Percentiles rank a stretch among this genome's conserved stretches.
These are phyloP conservation scores for Alfaro cultratus DNA, from an alignment of 2,797 vertebrate genomes.

Conservation along the genomic window DNA sequence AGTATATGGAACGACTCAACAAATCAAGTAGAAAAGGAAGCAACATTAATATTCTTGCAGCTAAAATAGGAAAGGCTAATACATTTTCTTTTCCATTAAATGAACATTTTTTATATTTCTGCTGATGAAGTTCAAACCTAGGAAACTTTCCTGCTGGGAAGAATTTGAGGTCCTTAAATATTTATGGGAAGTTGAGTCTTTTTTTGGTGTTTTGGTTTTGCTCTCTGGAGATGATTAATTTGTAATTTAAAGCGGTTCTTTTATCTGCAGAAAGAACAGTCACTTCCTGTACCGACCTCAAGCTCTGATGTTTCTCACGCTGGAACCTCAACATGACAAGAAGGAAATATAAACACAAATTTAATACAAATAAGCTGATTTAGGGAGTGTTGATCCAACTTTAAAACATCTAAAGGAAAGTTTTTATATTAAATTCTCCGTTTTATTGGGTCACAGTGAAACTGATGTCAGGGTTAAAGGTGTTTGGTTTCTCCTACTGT, in stretches of 20 bases:
- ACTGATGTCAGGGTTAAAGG: constrained; percentile 39
- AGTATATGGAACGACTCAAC: no score
- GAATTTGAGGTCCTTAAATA: background rate
- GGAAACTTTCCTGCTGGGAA: background rate
- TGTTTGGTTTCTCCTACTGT: constrained; percentile 5
- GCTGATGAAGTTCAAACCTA: background rate
- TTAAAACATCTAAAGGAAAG: background rate
- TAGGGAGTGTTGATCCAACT: background rate
- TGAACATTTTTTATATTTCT: background rate
- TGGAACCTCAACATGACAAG: background rate
- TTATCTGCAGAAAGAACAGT: background rate
- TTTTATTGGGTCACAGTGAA: constrained; percentile 5
- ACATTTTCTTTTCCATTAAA: background rate
- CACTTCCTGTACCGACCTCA: background rate
- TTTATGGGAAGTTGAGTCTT: background rate
- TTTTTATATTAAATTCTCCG: background rate
- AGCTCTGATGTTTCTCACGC: background rate
- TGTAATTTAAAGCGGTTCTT: background rate
- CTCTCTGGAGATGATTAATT: background rate
- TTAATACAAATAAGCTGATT: background rate
- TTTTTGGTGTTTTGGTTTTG: background rate
- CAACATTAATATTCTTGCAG: background rate
- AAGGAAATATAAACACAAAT: background rate
- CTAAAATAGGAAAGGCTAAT: background rate
- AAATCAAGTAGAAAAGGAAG: no score